These are phyloP conservation scores for Alligator sinensis DNA, from an alignment of 2,113 vertebrate species.

Conservation along the genomic window DNA sequence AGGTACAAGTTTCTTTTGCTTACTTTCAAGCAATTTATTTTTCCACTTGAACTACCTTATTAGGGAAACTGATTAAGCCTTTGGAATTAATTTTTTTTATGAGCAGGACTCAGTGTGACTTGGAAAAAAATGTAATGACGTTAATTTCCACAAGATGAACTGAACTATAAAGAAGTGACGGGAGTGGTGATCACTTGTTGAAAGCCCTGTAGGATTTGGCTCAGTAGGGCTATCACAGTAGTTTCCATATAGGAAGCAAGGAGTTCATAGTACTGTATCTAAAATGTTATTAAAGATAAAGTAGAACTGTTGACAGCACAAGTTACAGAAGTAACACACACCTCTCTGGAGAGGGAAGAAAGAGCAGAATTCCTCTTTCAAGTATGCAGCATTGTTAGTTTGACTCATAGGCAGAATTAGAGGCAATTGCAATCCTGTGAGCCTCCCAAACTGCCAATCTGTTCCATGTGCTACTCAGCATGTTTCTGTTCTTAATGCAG, in stretches of 20 bases:
- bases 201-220: neutral
- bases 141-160: neutral
- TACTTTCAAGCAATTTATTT: slow-evolving; percentile 37
- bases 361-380: neutral
- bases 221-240: neutral
- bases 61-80: neutral
- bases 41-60: slow-evolving; percentile 32
- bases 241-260: neutral
- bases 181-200: neutral
- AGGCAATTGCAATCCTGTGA: neutral
- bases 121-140: neutral
- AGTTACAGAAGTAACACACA: neutral
- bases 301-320: neutral
- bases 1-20: slow-evolving; percentile 13
- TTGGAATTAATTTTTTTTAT: neutral
- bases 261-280: too few species aligned
- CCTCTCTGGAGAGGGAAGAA: neutral
- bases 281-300: neutral
- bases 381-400: neutral
- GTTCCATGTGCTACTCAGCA: neutral
- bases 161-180: neutral
- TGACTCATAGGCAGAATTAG: neutral
- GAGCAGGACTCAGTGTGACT: neutral
- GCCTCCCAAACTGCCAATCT: neutral
- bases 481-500: neutral